These are phyloP conservation scores for Mormyrops attenuatus DNA, from an alignment of 2,797 vertebrate species.

Conservation along the genomic window DNA sequence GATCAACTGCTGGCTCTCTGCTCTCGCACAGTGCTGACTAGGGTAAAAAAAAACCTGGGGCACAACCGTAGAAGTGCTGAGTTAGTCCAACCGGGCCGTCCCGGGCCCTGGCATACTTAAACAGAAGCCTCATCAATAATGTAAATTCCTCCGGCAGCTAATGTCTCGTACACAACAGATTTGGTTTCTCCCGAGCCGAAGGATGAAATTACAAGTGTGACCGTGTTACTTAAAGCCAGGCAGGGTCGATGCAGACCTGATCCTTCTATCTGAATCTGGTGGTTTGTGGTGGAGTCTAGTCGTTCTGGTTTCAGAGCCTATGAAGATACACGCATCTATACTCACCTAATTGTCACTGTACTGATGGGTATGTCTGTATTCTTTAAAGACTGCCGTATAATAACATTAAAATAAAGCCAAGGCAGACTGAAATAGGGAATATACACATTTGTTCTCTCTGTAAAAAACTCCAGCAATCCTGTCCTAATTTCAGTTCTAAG, in stretches of 20 bases:
- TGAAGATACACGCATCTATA: not conserved
- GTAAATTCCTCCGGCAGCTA: slow-evolving; percentile 49
- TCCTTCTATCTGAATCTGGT: not conserved
- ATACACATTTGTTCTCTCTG: not conserved
- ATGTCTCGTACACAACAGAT: slow-evolving; percentile 23
- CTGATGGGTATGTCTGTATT: not conserved
- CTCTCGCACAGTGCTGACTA: slow-evolving; percentile 51
- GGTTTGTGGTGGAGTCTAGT: not conserved
- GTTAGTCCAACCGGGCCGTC: slow-evolving; percentile 54
- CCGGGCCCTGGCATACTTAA: slow-evolving; percentile 49
- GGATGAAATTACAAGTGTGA: slow-evolving; percentile 42
- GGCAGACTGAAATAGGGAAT: not conserved
- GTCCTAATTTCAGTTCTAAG: not conserved
- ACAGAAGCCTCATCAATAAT: slow-evolving; percentile 68
- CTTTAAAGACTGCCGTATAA: not conserved
- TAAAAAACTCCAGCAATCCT: not conserved
- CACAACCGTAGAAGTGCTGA: slow-evolving; percentile 59
- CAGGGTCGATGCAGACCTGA: not conserved
- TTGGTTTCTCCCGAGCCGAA: slow-evolving; percentile 36
- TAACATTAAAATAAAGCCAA: not conserved
- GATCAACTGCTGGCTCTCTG: slow-evolving; percentile 7
- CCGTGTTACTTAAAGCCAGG: slow-evolving; percentile 42
- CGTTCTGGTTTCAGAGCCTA: not conserved
- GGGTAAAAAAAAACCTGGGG: slow-evolving; percentile 39
- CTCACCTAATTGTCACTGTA: not conserved